Conservation (phyloP, 1,140 invertebrate genomes). For the Ephestia elutella region DNA sequence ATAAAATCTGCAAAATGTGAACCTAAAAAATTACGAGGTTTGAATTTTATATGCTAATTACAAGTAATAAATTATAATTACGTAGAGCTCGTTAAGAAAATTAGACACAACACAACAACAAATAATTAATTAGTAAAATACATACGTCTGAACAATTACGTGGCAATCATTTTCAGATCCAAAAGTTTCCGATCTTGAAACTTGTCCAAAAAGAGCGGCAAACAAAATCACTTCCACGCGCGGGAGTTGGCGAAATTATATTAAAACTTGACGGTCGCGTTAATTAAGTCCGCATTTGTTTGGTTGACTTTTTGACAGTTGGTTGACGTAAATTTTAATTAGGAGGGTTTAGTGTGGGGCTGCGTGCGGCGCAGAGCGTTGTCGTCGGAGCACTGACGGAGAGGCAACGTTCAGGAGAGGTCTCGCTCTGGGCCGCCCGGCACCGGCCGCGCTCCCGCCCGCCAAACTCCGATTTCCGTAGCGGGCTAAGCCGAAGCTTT, state of each 20-base stretch:
- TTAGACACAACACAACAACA: too few species aligned
- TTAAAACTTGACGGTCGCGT: slow-evolving; percentile 24
- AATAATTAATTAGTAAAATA: background rate
- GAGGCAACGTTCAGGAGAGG: slow-evolving; percentile 15
- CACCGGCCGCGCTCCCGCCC: slow-evolving; percentile 23
- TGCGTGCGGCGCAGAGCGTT: background rate
- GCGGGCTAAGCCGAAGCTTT: slow-evolving; percentile 59
- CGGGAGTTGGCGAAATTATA: slow-evolving; percentile 17
- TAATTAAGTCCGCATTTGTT: slow-evolving; percentile 41
- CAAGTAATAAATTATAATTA: too few species aligned
- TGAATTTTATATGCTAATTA: too few species aligned
- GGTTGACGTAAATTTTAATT: slow-evolving; percentile 41
- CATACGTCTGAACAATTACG: background rate
- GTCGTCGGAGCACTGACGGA: slow-evolving; percentile 4
- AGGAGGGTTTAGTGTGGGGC: background rate
- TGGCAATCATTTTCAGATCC: background rate
- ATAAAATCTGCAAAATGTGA: too few species aligned
- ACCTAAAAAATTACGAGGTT: too few species aligned
- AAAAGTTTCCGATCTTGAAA: slow-evolving; percentile 15
- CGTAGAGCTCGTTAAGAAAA: too few species aligned
- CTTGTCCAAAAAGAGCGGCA: slow-evolving; percentile 18
- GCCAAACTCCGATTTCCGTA: slow-evolving; percentile 50
- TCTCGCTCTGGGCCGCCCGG: slow-evolving; percentile 8
- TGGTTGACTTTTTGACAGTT: slow-evolving; percentile 38
- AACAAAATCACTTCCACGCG: slow-evolving; percentile 34